These are phyloP conservation scores for Rhinogobio ventralis DNA, from an alignment of 2,797 vertebrate species.

Conservation along the genomic window DNA sequence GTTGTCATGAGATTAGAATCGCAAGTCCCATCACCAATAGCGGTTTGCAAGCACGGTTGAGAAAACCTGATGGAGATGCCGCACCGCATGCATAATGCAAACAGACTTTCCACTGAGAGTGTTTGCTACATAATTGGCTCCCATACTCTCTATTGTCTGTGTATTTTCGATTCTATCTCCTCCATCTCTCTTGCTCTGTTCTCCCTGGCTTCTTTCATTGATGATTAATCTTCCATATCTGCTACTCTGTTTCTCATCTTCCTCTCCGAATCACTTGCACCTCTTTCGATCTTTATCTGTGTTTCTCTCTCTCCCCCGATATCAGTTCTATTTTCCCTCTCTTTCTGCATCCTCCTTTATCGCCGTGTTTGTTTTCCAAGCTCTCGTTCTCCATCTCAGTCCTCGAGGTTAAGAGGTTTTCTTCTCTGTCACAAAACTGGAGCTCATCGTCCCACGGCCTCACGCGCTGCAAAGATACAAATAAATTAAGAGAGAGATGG, in stretches of 20 bases:
- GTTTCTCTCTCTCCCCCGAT: not conserved
- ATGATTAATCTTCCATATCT: conserved; percentile 25
- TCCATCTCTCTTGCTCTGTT: not conserved
- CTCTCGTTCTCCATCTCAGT: not conserved
- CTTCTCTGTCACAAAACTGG: not conserved
- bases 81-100: conserved; percentile 8
- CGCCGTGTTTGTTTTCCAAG: not conserved
- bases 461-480: not conserved
- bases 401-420: conserved; percentile 17
- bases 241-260: conserved; percentile 2
- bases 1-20: not conserved
- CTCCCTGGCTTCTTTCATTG: conserved; percentile 9
- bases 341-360: conserved; percentile 21
- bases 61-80: not conserved
- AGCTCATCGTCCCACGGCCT: not conserved
- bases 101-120: not conserved
- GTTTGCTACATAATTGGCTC: not conserved
- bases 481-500: not conserved
- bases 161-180: not conserved
- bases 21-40: not conserved
- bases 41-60: not conserved
- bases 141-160: not conserved
- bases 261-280: not conserved
- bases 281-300: not conserved
- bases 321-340: not conserved